These are phyloP conservation scores for Drymodes brunneopygia DNA, from an alignment of 2,113 vertebrate species.

Conservation along the genomic window DNA sequence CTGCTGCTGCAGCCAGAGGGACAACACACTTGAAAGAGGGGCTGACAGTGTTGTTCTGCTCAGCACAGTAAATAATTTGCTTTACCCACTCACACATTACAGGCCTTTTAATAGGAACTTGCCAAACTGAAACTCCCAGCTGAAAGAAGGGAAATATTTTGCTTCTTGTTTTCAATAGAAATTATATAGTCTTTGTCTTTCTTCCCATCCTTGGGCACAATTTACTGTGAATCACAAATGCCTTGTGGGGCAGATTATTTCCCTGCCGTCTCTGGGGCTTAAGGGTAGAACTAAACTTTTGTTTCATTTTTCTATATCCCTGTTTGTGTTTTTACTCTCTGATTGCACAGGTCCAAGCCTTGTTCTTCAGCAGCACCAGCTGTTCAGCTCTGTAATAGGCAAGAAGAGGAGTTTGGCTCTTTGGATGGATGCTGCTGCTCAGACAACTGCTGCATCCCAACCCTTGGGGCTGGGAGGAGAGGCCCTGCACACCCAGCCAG, in stretches of 20 bases:
- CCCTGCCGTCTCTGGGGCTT: not conserved
- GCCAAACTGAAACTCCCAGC: not conserved
- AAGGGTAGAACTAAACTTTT: not conserved
- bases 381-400: not conserved
- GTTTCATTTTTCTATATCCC: not conserved
- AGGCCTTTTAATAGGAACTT: not conserved
- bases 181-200: not conserved
- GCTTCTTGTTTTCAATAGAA: not conserved
- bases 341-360: not conserved
- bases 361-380: not conserved
- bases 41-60: not conserved
- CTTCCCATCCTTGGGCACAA: not conserved
- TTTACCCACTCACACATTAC: not conserved
- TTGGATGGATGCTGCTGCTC: not conserved
- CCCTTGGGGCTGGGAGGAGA: not conserved
- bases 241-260: not conserved
- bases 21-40: not conserved
- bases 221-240: not conserved
- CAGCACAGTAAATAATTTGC: not conserved
- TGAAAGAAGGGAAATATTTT: not conserved
- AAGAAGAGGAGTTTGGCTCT: not conserved
- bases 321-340: not conserved
- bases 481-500: not conserved
- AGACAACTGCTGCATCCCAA: not conserved
- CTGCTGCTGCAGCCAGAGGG: constrained; percentile 14